These are phyloP conservation scores for Arizona elegans DNA, from an alignment of 2,113 vertebrate genomes.

Conservation along the genomic window DNA sequence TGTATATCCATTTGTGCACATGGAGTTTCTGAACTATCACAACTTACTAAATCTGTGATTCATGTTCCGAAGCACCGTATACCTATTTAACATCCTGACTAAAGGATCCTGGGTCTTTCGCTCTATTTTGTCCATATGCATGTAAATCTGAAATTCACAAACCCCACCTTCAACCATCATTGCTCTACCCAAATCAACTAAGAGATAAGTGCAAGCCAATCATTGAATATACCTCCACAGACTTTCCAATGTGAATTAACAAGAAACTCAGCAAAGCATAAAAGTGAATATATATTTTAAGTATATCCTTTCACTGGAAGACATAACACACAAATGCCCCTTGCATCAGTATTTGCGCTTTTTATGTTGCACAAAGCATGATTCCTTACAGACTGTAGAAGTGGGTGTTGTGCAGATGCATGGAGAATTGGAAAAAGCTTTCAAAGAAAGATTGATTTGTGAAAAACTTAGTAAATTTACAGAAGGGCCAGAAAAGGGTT, in stretches of 20 bases:
- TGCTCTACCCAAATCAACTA: not conserved
- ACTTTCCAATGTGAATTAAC: not conserved
- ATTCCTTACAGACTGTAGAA: not conserved
- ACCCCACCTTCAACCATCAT: not conserved
- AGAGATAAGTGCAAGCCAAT: not conserved
- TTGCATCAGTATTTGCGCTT: not conserved
- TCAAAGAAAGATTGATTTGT: not conserved
- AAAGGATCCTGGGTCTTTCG: not conserved
- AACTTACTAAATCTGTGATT: not conserved
- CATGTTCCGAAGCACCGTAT: not conserved
- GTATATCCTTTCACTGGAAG: not conserved
- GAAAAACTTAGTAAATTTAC: not conserved
- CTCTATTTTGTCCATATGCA: not conserved
- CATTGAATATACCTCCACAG: not conserved
- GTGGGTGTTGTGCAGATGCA: not conserved
- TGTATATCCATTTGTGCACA: conserved; percentile 7
- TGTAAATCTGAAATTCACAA: not conserved
- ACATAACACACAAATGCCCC: not conserved
- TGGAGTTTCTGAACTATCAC: not conserved
- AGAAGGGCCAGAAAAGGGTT: not conserved
- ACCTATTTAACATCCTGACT: not conserved
- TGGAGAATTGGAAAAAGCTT: not conserved
- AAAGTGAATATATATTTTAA: not conserved
- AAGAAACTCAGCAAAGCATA: not conserved
- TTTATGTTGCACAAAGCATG: not conserved